Evolutionary conservation across 2,797 vertebrate genomes (phyloP), one percentile per base, ranked within the genome.

Genomic region (Catharus ustulatus): DNA sequence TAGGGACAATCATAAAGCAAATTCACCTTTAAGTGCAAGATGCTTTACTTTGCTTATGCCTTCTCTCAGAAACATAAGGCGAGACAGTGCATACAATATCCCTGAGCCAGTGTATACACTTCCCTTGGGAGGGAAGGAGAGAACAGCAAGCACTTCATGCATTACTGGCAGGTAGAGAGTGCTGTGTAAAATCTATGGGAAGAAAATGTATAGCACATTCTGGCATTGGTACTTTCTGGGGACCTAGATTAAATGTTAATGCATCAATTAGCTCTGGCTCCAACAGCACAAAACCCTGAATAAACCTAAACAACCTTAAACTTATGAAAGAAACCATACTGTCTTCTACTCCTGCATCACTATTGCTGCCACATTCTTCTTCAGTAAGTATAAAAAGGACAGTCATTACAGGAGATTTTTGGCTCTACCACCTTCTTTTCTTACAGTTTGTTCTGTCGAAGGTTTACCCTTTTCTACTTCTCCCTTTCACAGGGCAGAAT

Each of bases 221-320:
- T 30, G 24, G 55, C 49, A 92, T 5, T 78, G 73, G 54, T 71
- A 74, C 67, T 72, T 96, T 78, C 59, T 79, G 69, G 42, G 80
- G 87, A 89, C 64, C 63, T 89, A 75, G 64, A 91, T 82, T 79
- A 92, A 96, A 85, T 29, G 57, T 79, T 86, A 83, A 87, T 85
- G 34, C 3, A 8, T 12, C 49, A 78, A 92, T 61, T 84, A 77
- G 38, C 43, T 72, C 34, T 22, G 21, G 43, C 32, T 82, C 51
- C 75, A 93, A 34, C 24, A 87, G 66, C 9, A 16, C 7, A 76
- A 84, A 93, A n/a, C 13, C 57, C 17, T 54, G 61, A 93, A 79
- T 34, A 92, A 85, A 87, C 54, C 64, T 78, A 84, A 97, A 93
- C 64, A 90, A 88, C 34, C 20, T 29, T 32, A 48, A 48, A 71